Base-by-base conservation (phyloP, 2,797 vertebrate genomes). In the Cynodonichthys magdalenae region DNA sequence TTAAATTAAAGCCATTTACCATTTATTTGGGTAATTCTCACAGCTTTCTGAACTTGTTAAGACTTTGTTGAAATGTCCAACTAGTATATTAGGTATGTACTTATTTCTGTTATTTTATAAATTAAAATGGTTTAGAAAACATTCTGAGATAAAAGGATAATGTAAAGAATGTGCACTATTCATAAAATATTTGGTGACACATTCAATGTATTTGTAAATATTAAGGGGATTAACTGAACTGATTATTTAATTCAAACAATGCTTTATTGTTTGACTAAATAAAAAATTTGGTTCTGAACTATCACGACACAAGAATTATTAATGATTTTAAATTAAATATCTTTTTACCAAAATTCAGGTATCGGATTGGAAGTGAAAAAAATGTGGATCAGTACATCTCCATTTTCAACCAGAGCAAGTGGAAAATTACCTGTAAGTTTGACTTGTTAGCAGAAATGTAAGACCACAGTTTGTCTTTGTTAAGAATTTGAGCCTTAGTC, bases 401-500 rank as follows among this genome's bases (percentile, higher is more conserved):
- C 24, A 60, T 63, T 59, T 74, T 63, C 31, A 50, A 18, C 28
- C 15, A 58, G 7, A 28, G 50, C 17, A 65, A 34, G 31, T 31
- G 29, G 15, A 44, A 63, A 47, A 56, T 48, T 58, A 50, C 18
- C 19, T 54, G 3, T 66, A 57, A 74, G 64, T 81, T 66, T 48
- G 27, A 78, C 82, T 81, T 79, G 74, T 71, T 64, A 62, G 58
- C 39, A 65, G 51, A 77, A 66, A 61, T 19, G 28, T 46, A 59
- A 58, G 47, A 56, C 39, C 29, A 44, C n/a, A 51, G 19, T 49
- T 54, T 53, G 68, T 55, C 47, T 65, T 62, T 70, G 45, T 55
- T 19, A 59, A 50, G 70, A 48, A 65, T 66, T 65, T 54, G 45
- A 36, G 74, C 78, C 74, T 78, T 56, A 80, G 66, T 74, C 77